Conservation (phyloP, 2,888 invertebrate genomes). For the Digitonthophagus gazella region DNA sequence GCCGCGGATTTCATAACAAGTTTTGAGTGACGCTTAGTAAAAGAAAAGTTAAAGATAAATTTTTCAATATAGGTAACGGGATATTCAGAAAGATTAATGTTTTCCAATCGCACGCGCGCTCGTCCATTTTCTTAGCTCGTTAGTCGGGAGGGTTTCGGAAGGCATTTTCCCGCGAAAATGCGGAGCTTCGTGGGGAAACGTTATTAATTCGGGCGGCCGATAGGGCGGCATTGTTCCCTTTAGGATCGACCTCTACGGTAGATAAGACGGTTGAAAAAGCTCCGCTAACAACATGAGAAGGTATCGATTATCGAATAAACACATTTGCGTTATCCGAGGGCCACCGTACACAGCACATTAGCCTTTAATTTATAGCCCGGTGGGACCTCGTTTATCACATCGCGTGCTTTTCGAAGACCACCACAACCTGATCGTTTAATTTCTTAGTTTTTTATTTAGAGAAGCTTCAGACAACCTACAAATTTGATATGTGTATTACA, state of each 20-base stretch:
- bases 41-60: too few relatives aligned
- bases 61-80: too few relatives aligned
- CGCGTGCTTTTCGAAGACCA: not conserved
- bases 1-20: too few relatives aligned
- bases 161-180: not conserved
- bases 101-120: not conserved
- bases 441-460: too few relatives aligned
- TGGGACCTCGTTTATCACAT: not conserved
- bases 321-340: slow-evolving; percentile 25
- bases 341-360: slow-evolving; percentile 24
- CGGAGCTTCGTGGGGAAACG: too few relatives aligned
- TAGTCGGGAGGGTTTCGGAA: not conserved
- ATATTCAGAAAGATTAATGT: not conserved
- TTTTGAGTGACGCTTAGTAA: too few relatives aligned
- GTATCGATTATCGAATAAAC: slow-evolving; percentile 27
- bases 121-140: not conserved
- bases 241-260: not conserved
- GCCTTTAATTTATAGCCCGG: slow-evolving; percentile 26
- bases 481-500: too few relatives aligned
- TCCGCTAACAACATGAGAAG: not conserved
- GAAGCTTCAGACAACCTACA: too few relatives aligned
- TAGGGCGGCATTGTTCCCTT: not conserved
- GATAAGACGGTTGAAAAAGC: slow-evolving; percentile 9
- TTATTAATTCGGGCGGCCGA: not conserved
- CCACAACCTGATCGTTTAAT: not conserved